Conservation (phyloP, 2,797 vertebrate species). For the Megalops cyprinoides region DNA sequence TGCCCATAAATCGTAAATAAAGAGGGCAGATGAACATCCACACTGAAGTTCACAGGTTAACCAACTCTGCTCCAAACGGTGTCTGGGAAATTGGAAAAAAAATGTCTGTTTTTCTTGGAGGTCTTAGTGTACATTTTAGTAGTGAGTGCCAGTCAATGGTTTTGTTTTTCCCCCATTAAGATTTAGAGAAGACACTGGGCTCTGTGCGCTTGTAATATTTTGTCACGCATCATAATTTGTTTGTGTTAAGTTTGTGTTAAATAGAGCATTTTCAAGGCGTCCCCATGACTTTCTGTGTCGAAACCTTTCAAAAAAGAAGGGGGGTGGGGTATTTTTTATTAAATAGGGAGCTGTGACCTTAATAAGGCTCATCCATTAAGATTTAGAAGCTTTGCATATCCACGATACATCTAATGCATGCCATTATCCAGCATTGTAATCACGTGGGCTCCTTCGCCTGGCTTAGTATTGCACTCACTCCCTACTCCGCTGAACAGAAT, state of each 20-base stretch:
- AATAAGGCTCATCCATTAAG: conserved; percentile 22
- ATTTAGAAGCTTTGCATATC: conserved; percentile 28
- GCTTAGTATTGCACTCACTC: conserved; percentile 6
- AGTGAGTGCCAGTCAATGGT: neutral
- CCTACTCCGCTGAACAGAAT: neutral
- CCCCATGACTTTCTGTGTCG: neutral
- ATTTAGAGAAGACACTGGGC: neutral
- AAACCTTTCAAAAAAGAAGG: conserved; percentile 11
- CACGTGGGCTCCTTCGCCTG: neutral
- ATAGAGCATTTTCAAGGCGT: neutral
- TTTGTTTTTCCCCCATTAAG: neutral
- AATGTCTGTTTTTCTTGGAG: too few species aligned
- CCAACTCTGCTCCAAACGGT: too few species aligned
- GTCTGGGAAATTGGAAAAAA: too few species aligned
- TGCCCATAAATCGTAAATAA: too few species aligned
- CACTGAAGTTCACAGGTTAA: too few species aligned
- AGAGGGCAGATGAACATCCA: too few species aligned
- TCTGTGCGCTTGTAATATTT: neutral
- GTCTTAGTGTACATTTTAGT: neutral
- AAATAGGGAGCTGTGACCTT: conserved; percentile 14
- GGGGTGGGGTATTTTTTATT: conserved; percentile 5
- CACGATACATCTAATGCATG: conserved; percentile 19
- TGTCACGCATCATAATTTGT: neutral
- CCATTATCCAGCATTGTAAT: conserved; percentile 22
- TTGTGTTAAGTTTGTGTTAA: neutral